Evolutionary conservation across 64 coral and sea anemone species (phyloP).

Genomic region (Trachythela sp.): DNA sequence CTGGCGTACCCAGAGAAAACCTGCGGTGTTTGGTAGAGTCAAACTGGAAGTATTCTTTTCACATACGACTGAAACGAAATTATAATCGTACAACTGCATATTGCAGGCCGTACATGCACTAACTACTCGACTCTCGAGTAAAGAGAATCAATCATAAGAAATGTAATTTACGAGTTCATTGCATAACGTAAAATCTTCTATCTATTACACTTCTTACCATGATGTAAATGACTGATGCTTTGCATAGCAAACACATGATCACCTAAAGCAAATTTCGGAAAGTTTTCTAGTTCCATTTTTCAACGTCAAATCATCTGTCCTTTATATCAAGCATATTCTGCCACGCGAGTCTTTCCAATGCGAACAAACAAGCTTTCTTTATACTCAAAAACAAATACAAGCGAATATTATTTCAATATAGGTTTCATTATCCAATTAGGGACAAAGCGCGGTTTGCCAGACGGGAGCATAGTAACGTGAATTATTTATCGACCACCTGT

Average conservation of each 20-base stretch:
- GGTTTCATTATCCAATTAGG: background rate
- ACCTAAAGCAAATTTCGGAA: background rate
- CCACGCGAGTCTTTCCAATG: background rate
- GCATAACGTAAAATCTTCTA: background rate
- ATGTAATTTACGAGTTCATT: too few relatives aligned
- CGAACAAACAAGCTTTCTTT: background rate
- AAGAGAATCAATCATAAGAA: too few relatives aligned
- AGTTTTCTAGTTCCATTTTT: background rate
- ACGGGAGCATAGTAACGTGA: too few relatives aligned
- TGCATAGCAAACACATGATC: background rate
- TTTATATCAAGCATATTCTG: background rate
- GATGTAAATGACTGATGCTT: conserved; percentile 2
- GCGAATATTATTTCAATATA: background rate
- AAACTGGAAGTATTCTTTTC: too few relatives aligned
- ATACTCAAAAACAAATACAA: background rate
- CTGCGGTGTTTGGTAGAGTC: too few relatives aligned
- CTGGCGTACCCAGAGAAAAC: too few relatives aligned
- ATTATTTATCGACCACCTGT: too few relatives aligned
- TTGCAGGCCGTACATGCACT: too few relatives aligned
- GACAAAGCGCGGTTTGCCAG: too few relatives aligned
- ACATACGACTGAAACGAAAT: too few relatives aligned
- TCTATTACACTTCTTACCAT: background rate
- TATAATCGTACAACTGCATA: too few relatives aligned
- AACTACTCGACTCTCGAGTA: too few relatives aligned
- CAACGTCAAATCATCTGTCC: background rate